Percentiles rank a stretch among this genome's conserved stretches.
Evolutionary conservation across 2,888 invertebrate species (phyloP).

Genomic region (Oxyscelio sp.): DNA sequence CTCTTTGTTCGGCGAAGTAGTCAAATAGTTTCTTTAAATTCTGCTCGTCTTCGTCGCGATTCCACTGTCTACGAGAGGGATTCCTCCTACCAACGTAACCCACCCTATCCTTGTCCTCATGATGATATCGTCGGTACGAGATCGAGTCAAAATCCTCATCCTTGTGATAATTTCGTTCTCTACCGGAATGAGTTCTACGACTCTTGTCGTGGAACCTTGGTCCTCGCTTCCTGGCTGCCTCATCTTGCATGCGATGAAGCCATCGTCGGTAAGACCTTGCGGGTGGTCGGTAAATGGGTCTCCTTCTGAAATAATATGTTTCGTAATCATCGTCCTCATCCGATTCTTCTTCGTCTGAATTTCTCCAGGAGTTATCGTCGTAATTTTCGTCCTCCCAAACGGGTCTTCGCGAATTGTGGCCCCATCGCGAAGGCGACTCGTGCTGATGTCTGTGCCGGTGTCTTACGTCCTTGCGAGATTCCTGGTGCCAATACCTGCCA

Average conservation of each 20-base stretch:
- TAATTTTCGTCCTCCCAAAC: conserved; percentile 78
- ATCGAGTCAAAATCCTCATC: conserved; percentile 50
- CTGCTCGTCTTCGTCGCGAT: conserved; percentile 42
- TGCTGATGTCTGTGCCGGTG: conserved; percentile 86
- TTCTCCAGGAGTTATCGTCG: conserved; percentile 76
- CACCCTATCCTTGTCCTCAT: conserved; percentile 43
- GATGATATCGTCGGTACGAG: conserved; percentile 11
- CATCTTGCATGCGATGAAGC: conserved; percentile 57
- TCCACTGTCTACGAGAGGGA: conserved; percentile 19
- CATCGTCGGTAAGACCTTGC: conserved; percentile 46
- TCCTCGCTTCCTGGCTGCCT: conserved; percentile 63
- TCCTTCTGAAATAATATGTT: conserved; percentile 27
- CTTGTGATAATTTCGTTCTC: conserved; percentile 67
- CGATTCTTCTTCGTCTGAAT: conserved; percentile 74
- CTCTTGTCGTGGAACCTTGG: conserved; percentile 60
- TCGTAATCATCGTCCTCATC: conserved; percentile 72
- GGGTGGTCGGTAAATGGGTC: conserved; percentile 3
- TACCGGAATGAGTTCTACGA: conserved; percentile 70
- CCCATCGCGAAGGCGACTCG: conserved; percentile 76
- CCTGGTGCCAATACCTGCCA: conserved; percentile 78
- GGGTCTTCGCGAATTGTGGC: conserved; percentile 69
- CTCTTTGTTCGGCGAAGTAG: conserved; percentile 35
- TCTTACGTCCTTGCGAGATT: conserved; percentile 72
- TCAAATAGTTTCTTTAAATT: conserved; percentile 50
- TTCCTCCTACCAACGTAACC: conserved; percentile 4